Evolutionary conservation across 1,140 invertebrate genomes (phyloP), one percentile per base, ranked within the genome.

Genomic region (Goniozus legneri): DNA sequence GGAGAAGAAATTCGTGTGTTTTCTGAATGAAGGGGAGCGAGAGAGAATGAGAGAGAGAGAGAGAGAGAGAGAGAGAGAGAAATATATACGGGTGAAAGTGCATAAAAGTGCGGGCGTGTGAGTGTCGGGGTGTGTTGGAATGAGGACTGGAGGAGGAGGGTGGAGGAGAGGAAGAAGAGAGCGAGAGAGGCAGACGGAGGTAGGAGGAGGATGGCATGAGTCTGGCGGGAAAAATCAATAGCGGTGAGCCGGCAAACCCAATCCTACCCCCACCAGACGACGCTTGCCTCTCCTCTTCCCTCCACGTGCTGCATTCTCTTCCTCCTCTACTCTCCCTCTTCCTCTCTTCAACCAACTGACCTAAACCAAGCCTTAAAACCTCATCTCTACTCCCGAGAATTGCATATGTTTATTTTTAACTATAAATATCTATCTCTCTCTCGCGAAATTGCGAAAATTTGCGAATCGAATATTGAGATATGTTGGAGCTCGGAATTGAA

Each of bases 161-260:
- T 40, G 38, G 22, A 47, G 39, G 48, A 32, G 47, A 37, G 21
- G 49, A 24, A 46, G 18, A 15, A 27, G 8, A 6, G 12, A 49
- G 22, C 46, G 35, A 48, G 37, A 44, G 21, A 34, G 54, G 21
- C 34, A 43, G 51, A 50, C 40, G 38, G 56, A 49, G 54, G 48
- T 35, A 50, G 31, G 58, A 72, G 64, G 58, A 61, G 58, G 67
- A 73, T 58, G 62, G 52, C 52, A 63, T 56, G 62, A 73, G 70
- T 71, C 64, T 74, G 67, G 67, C 68, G 65, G 67, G 68, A 75
- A 75, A 75, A 75, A 75, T 75, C 71, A 74, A 74, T 75, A 75
- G 68, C 68, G 58, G 65, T 66, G 71, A 73, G 69, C 69, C 66
- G 69, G 64, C 69, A 64, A 73, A 75, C 69, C 67, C 64, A 73